These are phyloP conservation scores for Chloroceryle aenea DNA, from an alignment of 2,113 vertebrate genomes.

Conservation along the genomic window DNA sequence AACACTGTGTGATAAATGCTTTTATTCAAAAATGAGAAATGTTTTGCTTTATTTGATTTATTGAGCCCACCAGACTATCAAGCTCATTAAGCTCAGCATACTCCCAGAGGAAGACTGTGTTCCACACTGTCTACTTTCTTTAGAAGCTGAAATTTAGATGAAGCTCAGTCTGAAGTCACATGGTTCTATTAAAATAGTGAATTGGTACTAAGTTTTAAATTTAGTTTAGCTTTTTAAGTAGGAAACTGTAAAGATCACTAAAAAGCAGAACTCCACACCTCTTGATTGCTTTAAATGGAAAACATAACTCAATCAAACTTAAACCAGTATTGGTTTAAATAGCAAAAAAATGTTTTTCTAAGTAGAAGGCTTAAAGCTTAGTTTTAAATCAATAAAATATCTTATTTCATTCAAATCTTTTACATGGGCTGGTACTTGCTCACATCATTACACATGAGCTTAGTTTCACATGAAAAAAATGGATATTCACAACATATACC, in stretches of 20 bases:
- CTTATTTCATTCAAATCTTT: not conserved
- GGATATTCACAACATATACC: not conserved
- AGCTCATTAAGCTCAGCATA: conserved; percentile 97
- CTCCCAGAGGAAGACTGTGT: conserved; percentile 92
- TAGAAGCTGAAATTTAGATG: conserved; percentile 79
- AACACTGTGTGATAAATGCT: conserved; percentile 99
- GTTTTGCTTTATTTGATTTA: conserved; percentile 99
- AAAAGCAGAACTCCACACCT: not conserved
- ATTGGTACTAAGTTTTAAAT: conserved; percentile 41
- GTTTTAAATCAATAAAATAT: not conserved
- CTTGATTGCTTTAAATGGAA: not conserved
- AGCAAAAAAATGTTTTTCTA: not conserved
- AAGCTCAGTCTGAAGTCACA: conserved; percentile 69
- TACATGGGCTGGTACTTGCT: not conserved
- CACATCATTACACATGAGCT: not conserved
- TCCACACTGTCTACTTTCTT: conserved; percentile 83
- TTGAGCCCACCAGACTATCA: conserved; percentile 99
- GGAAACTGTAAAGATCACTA: not conserved
- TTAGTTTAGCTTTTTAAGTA: not conserved
- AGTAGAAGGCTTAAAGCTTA: not conserved
- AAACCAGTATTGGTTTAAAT: not conserved
- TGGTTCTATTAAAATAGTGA: conserved; percentile 60
- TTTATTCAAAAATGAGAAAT: conserved; percentile 99
- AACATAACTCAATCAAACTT: not conserved
- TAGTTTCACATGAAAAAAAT: not conserved